Percentiles rank a stretch among this genome's conserved stretches.
These are phyloP conservation scores for Labeo catla DNA, from an alignment of 2,113 vertebrate species.

Conservation along the genomic window DNA sequence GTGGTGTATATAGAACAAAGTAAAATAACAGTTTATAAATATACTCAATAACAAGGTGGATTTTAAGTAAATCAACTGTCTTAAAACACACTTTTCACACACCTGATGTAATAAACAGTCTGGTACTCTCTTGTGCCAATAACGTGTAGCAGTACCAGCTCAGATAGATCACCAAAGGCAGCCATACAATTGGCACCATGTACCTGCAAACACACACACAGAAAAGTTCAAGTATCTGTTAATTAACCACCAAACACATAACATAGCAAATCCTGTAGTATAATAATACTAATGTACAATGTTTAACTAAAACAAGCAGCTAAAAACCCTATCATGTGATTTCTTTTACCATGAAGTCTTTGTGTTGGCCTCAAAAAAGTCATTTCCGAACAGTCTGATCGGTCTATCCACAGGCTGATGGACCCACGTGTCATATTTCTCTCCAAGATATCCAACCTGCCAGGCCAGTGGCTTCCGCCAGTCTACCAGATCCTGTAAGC, in stretches of 20 bases:
- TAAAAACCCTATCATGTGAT: background rate
- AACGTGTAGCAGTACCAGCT: slow-evolving; percentile 85
- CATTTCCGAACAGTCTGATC: slow-evolving; percentile 91
- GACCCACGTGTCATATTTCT: slow-evolving; percentile 95
- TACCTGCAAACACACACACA: slow-evolving; percentile 78
- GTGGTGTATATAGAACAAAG: background rate
- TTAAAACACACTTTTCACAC: slow-evolving; percentile 32
- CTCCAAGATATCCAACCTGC: slow-evolving; percentile 92
- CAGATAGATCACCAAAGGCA: slow-evolving; percentile 87
- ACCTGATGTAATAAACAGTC: slow-evolving; percentile 76
- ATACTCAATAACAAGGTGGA: background rate
- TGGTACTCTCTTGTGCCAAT: slow-evolving; percentile 81
- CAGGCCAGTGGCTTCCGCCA: slow-evolving; percentile 93
- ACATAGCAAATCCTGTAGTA: background rate
- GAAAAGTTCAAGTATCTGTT: background rate
- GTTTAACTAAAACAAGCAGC: background rate
- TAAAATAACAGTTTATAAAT: background rate
- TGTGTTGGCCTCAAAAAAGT: slow-evolving; percentile 86
- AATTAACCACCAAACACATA: background rate
- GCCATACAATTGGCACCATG: slow-evolving; percentile 88
- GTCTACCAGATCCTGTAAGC: slow-evolving; percentile 89
- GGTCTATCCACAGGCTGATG: slow-evolving; percentile 93
- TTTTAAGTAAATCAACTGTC: background rate
- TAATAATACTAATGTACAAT: background rate
- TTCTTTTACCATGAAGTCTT: slow-evolving; percentile 90